These are phyloP conservation scores for Dynastes maya DNA, from an alignment of 2,888 invertebrate species.

Conservation along the genomic window DNA sequence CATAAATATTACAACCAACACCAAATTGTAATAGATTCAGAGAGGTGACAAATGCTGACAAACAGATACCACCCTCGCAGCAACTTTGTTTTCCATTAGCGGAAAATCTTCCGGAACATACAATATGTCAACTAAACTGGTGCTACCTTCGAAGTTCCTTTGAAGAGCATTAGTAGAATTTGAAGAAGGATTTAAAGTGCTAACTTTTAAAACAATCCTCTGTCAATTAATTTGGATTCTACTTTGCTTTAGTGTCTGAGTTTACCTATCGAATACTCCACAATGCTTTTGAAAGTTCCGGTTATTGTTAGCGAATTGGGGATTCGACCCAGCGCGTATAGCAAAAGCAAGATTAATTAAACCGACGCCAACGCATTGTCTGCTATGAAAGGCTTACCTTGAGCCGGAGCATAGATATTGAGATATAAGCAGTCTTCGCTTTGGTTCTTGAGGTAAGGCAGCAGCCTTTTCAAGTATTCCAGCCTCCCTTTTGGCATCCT, in stretches of 20 bases:
- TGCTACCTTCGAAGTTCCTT: no score
- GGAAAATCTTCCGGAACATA: no score
- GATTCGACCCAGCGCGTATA: background rate
- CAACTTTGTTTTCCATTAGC: no score
- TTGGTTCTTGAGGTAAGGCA: conserved; percentile 91
- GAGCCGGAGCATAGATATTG: conserved; percentile 96
- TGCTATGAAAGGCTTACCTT: conserved; percentile 80
- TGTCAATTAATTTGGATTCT: no score
- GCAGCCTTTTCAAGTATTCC: conserved; percentile 89
- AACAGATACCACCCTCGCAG: no score
- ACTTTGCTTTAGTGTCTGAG: background rate
- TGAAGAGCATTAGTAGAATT: no score
- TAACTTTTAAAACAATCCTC: no score
- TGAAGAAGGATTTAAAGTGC: no score
- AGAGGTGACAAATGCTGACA: no score
- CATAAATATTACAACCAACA: no score
- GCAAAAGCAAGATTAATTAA: conserved; percentile 23
- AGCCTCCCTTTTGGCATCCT: conserved; percentile 91
- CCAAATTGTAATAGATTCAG: no score
- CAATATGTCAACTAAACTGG: no score
- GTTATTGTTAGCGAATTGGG: conserved; percentile 18
- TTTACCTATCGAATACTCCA: background rate
- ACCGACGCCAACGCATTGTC: background rate
- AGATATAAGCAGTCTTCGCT: conserved; percentile 98
- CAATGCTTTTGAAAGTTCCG: background rate